Evolutionary conservation across 2,113 vertebrate genomes (phyloP).

Genomic region (Sinocyclocheilus anshuiensis): DNA sequence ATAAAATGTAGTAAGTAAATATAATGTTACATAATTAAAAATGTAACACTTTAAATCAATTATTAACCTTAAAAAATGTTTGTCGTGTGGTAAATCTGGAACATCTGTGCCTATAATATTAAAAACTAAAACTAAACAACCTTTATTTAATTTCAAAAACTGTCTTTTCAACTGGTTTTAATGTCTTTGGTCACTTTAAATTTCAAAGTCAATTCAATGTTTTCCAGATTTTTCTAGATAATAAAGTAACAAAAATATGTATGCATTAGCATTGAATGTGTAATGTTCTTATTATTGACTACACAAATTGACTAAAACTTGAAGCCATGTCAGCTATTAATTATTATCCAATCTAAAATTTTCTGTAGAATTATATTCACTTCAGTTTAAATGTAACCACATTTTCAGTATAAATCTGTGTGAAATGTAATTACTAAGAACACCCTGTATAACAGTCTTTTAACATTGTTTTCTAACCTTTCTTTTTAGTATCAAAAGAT

Average conservation of each 20-base stretch:
- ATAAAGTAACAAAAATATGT: neutral
- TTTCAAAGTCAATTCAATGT: neutral
- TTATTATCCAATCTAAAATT: neutral
- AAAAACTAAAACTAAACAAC: neutral
- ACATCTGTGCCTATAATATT: neutral
- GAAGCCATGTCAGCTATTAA: neutral
- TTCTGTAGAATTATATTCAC: neutral
- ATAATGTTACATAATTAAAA: neutral
- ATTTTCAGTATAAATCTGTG: neutral
- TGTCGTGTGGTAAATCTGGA: neutral
- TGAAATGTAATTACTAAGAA: neutral
- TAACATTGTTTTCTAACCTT: slow-evolving; percentile 4
- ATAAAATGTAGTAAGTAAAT: neutral
- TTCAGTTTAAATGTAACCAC: neutral
- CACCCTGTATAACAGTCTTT: neutral
- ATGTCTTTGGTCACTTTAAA: neutral
- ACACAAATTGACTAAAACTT: neutral
- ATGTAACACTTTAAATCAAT: neutral
- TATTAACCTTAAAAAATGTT: neutral
- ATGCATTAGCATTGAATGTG: neutral
- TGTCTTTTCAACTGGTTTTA: neutral
- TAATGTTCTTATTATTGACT: neutral
- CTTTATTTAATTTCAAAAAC: neutral
- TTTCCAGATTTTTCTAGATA: neutral
- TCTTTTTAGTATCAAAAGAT: slow-evolving; percentile 53